Base-by-base conservation (phyloP, 2,888 invertebrate species). In the Leptopilina drosophilae region DNA sequence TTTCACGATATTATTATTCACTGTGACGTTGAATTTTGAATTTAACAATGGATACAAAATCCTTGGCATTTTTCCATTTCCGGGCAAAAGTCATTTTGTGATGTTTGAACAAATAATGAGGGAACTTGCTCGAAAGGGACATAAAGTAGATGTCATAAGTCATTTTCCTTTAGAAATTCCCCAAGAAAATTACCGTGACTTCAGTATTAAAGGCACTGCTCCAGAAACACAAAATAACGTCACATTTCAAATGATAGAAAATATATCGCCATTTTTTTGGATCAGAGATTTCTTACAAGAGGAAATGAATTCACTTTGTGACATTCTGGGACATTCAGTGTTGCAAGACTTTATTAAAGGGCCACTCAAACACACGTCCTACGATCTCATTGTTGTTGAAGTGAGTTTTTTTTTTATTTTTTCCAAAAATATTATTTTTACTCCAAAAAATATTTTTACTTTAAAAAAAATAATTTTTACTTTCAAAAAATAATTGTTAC, bases 11-110 rank as follows among this genome's bases (percentile, higher is more conserved):
- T 42, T 77, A 4, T 53, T 64, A 5, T 64, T 46, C 42, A 9
- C 9, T 62, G 62, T 9, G 49, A 11, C 9, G 6, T 26, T 53
- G 0, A 69, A 53, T 26, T 53, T 46, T 2, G 79, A 46, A 9
- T 78, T 64, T 20, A 62, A 79, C 46, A 33, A 46, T 64, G 69
- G 82, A 26, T 82, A 91, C 0, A 88, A 89, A 69, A 93, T 93
- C 77, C 84, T 93, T 33, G 92, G 91, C 0, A 87, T 92, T 0
- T 92, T 92, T 80, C 88, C 91, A 0, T 91, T 92, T 79, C 90
- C 91, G 9, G 91, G 90, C 2, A 92, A 88, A 79, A 93, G 93
- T 73, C 93, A 93, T 78, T 92, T 89, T 53, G 91, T 91, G 85
- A 92, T 93, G 90, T 90, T 90, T 78, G 90, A 88, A 53, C 85